Conservation (phyloP, 2,888 invertebrate species). For the Drosophila austrosaltans region DNA sequence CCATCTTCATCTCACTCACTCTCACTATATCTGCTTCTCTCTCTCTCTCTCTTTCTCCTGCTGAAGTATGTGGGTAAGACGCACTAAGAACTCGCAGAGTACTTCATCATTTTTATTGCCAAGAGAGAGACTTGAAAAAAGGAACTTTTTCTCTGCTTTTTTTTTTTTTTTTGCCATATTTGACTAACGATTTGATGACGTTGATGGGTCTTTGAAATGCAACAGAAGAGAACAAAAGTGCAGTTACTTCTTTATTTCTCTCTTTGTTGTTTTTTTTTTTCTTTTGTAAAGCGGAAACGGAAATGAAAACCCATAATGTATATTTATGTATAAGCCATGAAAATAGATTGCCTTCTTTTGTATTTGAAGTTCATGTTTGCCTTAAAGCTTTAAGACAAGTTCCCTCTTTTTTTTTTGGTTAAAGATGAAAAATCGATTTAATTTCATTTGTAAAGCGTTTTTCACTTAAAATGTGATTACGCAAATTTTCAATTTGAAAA, state of each 20-base stretch:
- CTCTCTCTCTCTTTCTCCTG: neutral
- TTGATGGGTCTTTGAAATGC: conserved; percentile 70
- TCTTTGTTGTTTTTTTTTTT: conserved; percentile 33
- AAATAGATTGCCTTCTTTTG: conserved; percentile 12
- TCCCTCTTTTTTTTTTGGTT: conserved; percentile 18
- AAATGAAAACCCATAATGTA: conserved; percentile 68
- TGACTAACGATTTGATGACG: conserved; percentile 76
- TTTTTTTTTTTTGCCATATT: conserved; percentile 45
- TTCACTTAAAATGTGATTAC: conserved; percentile 81
- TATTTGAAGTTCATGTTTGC: neutral
- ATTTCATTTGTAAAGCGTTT: conserved; percentile 76
- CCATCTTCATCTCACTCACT: neutral
- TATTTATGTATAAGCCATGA: conserved; percentile 35
- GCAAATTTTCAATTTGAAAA: conserved; percentile 80
- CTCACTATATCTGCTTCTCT: neutral
- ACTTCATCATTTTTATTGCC: conserved; percentile 78
- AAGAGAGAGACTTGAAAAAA: conserved; percentile 29
- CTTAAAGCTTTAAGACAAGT: conserved; percentile 43
- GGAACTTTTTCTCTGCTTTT: conserved; percentile 23
- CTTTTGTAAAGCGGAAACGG: conserved; percentile 25
- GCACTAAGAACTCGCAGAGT: conserved; percentile 57
- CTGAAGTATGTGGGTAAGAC: conserved; percentile 36
- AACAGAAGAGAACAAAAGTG: conserved; percentile 40
- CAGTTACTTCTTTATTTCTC: conserved; percentile 25
- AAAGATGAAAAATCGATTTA: conserved; percentile 67